phyloP scores from a whole-genome alignment of 53 echinoderm and acorn worm species.

The Mesocentrotus franciscanus region DNA sequence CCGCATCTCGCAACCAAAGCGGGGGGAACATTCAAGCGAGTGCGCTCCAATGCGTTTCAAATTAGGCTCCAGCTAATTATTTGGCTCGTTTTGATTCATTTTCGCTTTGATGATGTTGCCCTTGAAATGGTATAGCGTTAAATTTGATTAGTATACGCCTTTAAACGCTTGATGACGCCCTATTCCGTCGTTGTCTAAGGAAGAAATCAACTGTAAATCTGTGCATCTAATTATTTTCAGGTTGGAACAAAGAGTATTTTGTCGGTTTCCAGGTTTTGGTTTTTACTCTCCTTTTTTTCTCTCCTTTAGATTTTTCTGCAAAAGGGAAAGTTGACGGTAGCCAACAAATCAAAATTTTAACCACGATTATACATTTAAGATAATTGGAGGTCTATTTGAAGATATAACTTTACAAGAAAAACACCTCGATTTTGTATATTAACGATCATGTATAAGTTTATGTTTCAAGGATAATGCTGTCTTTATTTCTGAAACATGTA shows the following conservation, averaged over 20 bases:
- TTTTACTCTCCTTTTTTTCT: neutral
- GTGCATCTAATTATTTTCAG: constrained; percentile 34
- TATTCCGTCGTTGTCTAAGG: neutral
- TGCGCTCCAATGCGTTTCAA: constrained; percentile 54
- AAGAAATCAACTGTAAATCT: constrained; percentile 34
- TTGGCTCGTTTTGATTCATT: constrained; percentile 19
- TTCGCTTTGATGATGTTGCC: constrained; percentile 3
- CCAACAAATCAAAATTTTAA: neutral
- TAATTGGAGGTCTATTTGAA: too few relatives aligned
- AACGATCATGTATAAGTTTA: too few relatives aligned
- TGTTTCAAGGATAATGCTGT: too few relatives aligned
- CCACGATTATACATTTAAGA: too few relatives aligned
- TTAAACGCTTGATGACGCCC: constrained; percentile 46
- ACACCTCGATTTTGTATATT: too few relatives aligned
- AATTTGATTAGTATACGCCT: constrained; percentile 55
- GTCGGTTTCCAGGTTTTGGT: neutral
- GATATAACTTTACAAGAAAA: too few relatives aligned
- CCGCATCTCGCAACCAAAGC: neutral
- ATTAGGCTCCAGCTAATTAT: constrained; percentile 30
- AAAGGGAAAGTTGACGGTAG: neutral
- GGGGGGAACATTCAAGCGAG: neutral
- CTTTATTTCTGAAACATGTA: neutral
- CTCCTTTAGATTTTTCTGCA: too few relatives aligned
- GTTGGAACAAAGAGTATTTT: constrained; percentile 5
- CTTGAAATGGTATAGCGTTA: constrained; percentile 57